These are phyloP conservation scores for Monopterus albus DNA, from an alignment of 2,113 vertebrate genomes.

Conservation along the genomic window DNA sequence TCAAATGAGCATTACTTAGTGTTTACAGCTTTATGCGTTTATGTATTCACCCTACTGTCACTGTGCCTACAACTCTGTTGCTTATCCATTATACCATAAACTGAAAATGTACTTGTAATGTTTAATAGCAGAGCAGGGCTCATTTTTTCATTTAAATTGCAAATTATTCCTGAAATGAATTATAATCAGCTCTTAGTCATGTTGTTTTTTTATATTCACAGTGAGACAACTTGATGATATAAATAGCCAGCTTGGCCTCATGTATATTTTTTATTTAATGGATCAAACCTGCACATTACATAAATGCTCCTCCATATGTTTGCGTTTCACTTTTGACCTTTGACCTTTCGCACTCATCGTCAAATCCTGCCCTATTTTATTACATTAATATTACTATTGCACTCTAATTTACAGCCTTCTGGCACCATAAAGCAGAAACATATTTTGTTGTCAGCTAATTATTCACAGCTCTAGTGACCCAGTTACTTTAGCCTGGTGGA, in stretches of 20 bases:
- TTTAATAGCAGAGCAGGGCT: slow-evolving; percentile 14
- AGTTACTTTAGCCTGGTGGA: slow-evolving; percentile 70
- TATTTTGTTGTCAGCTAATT: slow-evolving; percentile 71
- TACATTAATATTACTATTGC: slow-evolving; percentile 9
- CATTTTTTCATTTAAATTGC: slow-evolving; percentile 30
- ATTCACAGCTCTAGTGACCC: slow-evolving; percentile 71
- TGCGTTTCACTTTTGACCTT: slow-evolving; percentile 29
- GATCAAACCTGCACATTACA: neutral
- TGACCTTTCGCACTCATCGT: slow-evolving; percentile 38
- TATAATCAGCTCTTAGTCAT: slow-evolving; percentile 20
- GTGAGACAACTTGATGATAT: neutral
- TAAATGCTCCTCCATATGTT: neutral
- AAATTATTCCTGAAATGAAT: slow-evolving; percentile 47
- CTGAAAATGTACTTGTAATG: slow-evolving; percentile 18
- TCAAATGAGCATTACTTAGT: slow-evolving; percentile 28
- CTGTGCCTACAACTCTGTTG: slow-evolving; percentile 19
- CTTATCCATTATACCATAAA: neutral
- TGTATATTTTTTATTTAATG: neutral
- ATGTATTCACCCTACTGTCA: slow-evolving; percentile 13
- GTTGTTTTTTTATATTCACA: slow-evolving; percentile 25
- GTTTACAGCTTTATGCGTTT: slow-evolving; percentile 3
- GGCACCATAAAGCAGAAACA: slow-evolving; percentile 43
- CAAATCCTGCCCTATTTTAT: neutral
- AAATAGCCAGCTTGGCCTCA: neutral
- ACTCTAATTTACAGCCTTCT: slow-evolving; percentile 13